phyloP scores from a whole-genome alignment of 2,113 vertebrate genomes.

The Damaliscus lunatus region DNA sequence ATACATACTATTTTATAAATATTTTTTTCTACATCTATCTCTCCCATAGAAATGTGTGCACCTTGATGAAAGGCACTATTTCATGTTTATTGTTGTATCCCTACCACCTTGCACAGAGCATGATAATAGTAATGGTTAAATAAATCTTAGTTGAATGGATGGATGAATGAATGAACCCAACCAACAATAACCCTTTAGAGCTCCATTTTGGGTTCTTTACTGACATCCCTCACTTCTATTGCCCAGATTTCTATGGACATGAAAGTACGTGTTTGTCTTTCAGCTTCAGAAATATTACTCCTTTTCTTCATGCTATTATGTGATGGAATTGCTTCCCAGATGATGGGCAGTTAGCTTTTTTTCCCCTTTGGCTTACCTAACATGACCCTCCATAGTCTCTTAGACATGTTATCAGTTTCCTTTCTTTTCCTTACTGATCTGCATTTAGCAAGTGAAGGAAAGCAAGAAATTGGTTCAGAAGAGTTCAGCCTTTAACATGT shows the following conservation, averaged over 20 bases:
- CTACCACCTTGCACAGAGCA: not conserved
- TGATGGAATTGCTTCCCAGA: not conserved
- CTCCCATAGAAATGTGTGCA: not conserved
- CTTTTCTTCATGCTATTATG: not conserved
- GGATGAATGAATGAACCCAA: not conserved
- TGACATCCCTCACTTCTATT: not conserved
- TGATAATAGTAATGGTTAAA: not conserved
- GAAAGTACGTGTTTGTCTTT: not conserved
- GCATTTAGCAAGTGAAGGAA: conserved; percentile 2
- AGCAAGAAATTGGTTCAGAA: not conserved
- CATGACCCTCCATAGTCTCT: not conserved
- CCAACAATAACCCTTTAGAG: not conserved
- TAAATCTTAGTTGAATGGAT: not conserved
- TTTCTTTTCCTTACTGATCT: conserved; percentile 22
- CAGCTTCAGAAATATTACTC: not conserved
- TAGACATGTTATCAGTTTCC: not conserved
- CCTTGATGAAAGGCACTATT: not conserved
- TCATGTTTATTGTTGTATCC: not conserved
- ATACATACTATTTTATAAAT: not conserved
- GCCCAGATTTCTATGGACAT: not conserved
- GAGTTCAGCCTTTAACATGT: not conserved
- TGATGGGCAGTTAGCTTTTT: not conserved
- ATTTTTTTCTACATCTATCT: not conserved
- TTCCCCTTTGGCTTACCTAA: not conserved
- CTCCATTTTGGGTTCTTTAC: not conserved